Percentiles rank a stretch among this genome's conserved stretches.
Evolutionary conservation across 2,888 invertebrate species (phyloP).

Genomic region (Scaptomyza cyrtandrae): DNA sequence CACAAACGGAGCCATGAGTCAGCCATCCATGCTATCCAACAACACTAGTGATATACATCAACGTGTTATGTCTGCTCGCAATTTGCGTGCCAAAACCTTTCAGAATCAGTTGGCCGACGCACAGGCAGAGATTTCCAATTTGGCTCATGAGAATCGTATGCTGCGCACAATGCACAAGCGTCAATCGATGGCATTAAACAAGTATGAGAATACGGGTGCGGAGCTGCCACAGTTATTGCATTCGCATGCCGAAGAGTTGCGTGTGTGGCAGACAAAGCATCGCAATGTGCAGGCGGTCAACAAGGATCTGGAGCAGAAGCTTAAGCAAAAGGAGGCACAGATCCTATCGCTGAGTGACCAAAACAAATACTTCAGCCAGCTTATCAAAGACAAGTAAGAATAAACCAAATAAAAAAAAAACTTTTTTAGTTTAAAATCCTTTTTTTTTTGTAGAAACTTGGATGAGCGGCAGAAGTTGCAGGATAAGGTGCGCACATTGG

Average conservation of each 20-base stretch:
- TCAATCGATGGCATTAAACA: conserved; percentile 91
- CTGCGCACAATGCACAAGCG: conserved; percentile 91
- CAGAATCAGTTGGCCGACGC: conserved; percentile 93
- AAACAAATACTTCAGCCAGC: conserved; percentile 88
- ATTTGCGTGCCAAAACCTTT: conserved; percentile 89
- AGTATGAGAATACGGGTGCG: conserved; percentile 91
- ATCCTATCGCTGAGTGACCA: conserved; percentile 88
- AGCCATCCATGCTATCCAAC: conserved; percentile 73
- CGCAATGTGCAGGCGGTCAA: conserved; percentile 88
- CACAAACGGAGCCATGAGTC: conserved; percentile 54
- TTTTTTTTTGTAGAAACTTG: conserved; percentile 85
- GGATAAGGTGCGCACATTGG: conserved; percentile 87
- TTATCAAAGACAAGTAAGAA: conserved; percentile 89
- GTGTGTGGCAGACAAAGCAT: conserved; percentile 89
- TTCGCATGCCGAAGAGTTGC: conserved; percentile 91
- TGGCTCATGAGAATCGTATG: conserved; percentile 90
- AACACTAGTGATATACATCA: conserved; percentile 85
- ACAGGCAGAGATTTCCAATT: conserved; percentile 90
- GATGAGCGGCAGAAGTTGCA: conserved; percentile 90
- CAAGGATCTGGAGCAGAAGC: conserved; percentile 87
- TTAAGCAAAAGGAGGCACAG: conserved; percentile 90
- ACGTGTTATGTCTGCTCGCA: conserved; percentile 91
- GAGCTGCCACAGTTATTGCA: conserved; percentile 90
- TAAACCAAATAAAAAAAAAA: neutral
- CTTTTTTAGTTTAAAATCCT: neutral